Evolutionary conservation across 2,113 vertebrate species (phyloP).

Genomic region (Micronisus gabar): DNA sequence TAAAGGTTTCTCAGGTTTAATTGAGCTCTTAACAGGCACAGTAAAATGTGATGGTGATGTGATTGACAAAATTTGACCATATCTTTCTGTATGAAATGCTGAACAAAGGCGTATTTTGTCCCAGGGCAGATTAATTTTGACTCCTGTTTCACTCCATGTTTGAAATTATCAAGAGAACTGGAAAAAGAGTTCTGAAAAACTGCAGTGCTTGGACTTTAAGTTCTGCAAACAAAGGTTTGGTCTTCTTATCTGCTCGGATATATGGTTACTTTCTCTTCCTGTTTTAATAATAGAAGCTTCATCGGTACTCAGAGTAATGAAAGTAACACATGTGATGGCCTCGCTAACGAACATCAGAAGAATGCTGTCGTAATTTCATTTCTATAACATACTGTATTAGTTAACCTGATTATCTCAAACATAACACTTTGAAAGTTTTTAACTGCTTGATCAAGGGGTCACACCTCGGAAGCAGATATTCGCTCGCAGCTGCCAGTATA

Average conservation of each 20-base stretch:
- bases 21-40: not conserved
- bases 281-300: not conserved
- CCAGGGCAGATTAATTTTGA: not conserved
- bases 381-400: not conserved
- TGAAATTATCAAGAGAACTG: not conserved
- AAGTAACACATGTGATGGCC: not conserved
- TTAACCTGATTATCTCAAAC: not conserved
- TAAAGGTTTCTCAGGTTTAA: slow-evolving; percentile 16
- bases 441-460: not conserved
- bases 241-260: not conserved
- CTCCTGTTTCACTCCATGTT: not conserved
- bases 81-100: not conserved
- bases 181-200: not conserved
- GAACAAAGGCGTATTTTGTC: not conserved
- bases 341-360: not conserved
- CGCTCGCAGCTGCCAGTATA: not conserved
- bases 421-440: not conserved
- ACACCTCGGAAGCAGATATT: not conserved
- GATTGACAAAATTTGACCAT: not conserved
- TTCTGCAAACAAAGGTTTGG: not conserved
- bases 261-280: not conserved
- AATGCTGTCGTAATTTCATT: not conserved
- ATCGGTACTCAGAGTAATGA: not conserved
- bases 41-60: not conserved
- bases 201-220: not conserved